These are phyloP conservation scores for Canis aureus DNA, from an alignment of 2,113 vertebrate species.

Conservation along the genomic window DNA sequence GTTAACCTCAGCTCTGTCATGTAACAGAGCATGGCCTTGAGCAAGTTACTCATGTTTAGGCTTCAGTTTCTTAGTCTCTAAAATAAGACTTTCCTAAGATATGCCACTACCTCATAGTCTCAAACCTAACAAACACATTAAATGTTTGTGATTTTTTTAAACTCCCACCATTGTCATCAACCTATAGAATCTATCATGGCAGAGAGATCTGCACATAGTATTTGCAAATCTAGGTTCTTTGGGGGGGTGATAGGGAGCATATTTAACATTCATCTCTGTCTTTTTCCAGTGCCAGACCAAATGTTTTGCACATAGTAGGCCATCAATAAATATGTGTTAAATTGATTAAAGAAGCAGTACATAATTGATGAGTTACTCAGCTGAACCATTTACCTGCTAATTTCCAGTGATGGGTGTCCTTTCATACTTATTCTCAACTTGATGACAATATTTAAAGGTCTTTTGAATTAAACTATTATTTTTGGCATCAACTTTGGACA, in stretches of 20 bases:
- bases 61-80: not conserved
- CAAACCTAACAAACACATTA: not conserved
- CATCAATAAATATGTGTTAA: not conserved
- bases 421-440: not conserved
- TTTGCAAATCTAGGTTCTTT: not conserved
- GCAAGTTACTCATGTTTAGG: not conserved
- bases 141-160: not conserved
- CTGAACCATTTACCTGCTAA: not conserved
- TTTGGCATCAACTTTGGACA: not conserved
- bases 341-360: not conserved
- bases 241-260: accelerated
- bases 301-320: not conserved
- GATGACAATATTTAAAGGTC: not conserved
- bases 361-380: not conserved
- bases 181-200: accelerated
- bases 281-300: not conserved
- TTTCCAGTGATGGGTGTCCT: not conserved
- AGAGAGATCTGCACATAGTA: not conserved
- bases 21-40: accelerated
- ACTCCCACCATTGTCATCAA: not conserved
- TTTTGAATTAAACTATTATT: not conserved
- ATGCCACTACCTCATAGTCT: not conserved
- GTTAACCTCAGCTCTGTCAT: not conserved
- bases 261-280: not conserved
- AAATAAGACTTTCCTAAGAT: not conserved